These are phyloP conservation scores for Grammomys surdaster DNA, from an alignment of 2,113 vertebrate genomes.

Conservation along the genomic window DNA sequence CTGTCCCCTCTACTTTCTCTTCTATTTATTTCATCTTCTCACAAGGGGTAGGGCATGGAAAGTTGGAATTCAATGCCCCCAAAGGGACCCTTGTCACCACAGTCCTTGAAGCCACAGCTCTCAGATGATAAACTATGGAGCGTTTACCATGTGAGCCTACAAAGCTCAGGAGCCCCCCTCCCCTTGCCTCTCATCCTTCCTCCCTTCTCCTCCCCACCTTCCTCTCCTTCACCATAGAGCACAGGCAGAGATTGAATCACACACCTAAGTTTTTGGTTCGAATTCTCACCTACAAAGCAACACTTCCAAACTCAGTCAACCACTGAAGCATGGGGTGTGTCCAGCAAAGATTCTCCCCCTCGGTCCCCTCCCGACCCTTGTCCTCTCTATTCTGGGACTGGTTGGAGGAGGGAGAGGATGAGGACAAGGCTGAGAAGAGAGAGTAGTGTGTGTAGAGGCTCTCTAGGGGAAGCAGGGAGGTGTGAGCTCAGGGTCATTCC, in stretches of 20 bases:
- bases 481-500: background rate
- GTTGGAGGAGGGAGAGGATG: background rate
- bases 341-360: background rate
- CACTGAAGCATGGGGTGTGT: background rate
- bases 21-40: background rate
- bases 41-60: background rate
- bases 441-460: background rate
- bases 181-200: background rate
- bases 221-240: background rate
- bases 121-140: background rate
- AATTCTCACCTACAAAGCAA: slow-evolving; percentile 41
- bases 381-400: background rate
- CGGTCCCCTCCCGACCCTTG: fast-evolving
- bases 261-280: background rate
- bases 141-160: fast-evolving
- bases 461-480: background rate
- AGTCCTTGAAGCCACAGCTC: background rate
- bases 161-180: background rate
- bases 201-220: background rate
- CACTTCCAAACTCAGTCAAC: background rate
- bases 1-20: background rate
- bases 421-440: background rate
- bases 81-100: background rate
- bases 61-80: background rate
- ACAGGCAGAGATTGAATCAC: background rate